These are phyloP conservation scores for Cnemophilus loriae DNA, from an alignment of 2,113 vertebrate genomes.

Conservation along the genomic window DNA sequence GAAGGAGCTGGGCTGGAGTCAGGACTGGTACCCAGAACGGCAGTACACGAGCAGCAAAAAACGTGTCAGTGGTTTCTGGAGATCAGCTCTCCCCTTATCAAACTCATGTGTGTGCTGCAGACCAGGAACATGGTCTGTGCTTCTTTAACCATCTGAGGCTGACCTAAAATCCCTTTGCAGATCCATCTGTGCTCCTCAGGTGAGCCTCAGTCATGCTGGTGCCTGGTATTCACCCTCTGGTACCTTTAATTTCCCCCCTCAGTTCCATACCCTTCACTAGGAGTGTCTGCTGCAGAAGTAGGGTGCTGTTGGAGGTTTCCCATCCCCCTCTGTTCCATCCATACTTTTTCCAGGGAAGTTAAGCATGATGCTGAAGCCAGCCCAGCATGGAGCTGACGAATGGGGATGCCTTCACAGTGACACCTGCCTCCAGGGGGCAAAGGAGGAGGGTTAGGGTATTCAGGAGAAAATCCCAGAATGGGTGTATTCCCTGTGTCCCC, in stretches of 20 bases:
- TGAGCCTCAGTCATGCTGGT: background rate
- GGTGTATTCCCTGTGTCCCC: background rate
- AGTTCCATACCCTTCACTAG: rapidly evolving
- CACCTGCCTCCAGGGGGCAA: background rate
- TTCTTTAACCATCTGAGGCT: background rate
- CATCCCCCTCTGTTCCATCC: background rate
- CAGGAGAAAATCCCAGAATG: background rate
- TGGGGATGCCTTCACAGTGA: background rate
- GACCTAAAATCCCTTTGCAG: background rate
- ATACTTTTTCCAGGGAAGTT: background rate
- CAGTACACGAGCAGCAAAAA: background rate
- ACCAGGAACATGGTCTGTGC: background rate
- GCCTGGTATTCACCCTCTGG: background rate
- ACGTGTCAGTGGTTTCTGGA: background rate
- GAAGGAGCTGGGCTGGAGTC: background rate
- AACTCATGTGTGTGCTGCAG: background rate
- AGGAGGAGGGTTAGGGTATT: background rate
- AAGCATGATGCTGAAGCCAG: background rate
- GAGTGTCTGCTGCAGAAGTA: background rate
- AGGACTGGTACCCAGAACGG: background rate
- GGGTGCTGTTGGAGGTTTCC: background rate
- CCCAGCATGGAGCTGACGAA: background rate
- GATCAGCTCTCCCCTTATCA: background rate
- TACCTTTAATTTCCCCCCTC: background rate
- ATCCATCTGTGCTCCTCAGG: background rate